Evolutionary conservation across 2,113 vertebrate species (phyloP), one percentile per base, ranked within the genome.

Genomic region (Odobenus rosmarus): DNA sequence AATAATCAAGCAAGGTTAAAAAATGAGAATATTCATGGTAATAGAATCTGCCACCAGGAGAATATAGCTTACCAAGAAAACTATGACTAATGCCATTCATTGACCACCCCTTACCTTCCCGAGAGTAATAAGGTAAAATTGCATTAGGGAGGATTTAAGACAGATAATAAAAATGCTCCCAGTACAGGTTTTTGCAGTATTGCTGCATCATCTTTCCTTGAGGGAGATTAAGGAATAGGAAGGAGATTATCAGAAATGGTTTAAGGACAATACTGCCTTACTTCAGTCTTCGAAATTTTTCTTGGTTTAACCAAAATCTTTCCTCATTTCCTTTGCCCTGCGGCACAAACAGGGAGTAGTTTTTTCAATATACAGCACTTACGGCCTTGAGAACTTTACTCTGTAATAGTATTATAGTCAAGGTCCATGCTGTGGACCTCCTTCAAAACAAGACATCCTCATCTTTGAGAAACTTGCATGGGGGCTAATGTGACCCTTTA

Each of bases 1-100:
- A 96, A 96, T 96, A 97, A 90, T 83, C 83, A 97, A 95, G 80
- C n/a, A 90, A 90, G 42, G 74, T 59, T 96, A 97, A 92, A 97
- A 92, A 96, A 88, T 51, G 94, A 97, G 36, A 89, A 55, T 97
- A 83, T 94, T 76, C 91, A 90, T 62, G 31, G 31, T 89, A 95
- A 93, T 93, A 95, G 90, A 97, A 71, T 62, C 67, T 96, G 83
- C 59, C 79, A 90, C 19, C 14, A 71, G 64, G 42, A 82, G 77
- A 93, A 84, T 92, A 64, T 18, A 92, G 83, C 33, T 95, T 96
- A 88, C 67, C 57, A 81, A 90, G 61, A 51, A 96, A 96, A 69
- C 79, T 83, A 88, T 77, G 82, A 96, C 72, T 57, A 89, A 97
- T 79, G 39, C 15, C 93, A 86, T 64, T 93, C 92, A 61, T 53